phyloP scores from a whole-genome alignment of 2,113 vertebrate species.

The Tragulus kanchil region DNA sequence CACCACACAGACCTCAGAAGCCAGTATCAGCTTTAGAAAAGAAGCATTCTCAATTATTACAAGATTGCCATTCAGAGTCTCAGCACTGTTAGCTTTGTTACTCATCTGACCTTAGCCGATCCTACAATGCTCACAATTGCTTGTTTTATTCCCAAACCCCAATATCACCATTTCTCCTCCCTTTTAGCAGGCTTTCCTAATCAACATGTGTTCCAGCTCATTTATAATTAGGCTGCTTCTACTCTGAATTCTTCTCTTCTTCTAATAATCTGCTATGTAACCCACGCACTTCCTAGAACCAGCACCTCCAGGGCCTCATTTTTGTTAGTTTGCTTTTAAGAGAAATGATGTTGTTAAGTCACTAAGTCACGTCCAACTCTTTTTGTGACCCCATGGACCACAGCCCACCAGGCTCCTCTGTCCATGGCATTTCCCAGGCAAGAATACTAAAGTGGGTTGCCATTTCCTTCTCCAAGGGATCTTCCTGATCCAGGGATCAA shows the following conservation, averaged over 20 bases:
- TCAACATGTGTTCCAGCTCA: background rate
- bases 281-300: background rate
- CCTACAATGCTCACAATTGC: background rate
- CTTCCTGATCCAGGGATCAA: background rate
- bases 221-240: background rate
- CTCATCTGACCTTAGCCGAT: background rate
- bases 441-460: background rate
- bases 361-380: background rate
- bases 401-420: background rate
- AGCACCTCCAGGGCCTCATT: background rate
- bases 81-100: background rate
- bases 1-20: background rate
- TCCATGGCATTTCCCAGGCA: background rate
- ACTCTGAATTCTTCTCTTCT: background rate
- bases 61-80: background rate
- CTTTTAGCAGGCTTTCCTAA: background rate
- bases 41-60: background rate
- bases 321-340: background rate
- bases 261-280: conserved; percentile 17
- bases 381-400: background rate
- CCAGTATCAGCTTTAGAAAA: background rate
- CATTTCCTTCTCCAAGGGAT: background rate
- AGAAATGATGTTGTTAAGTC: background rate
- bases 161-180: background rate
- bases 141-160: background rate